Conservation (phyloP, 1,140 invertebrate genomes). For the Drosophila aff. region DNA sequence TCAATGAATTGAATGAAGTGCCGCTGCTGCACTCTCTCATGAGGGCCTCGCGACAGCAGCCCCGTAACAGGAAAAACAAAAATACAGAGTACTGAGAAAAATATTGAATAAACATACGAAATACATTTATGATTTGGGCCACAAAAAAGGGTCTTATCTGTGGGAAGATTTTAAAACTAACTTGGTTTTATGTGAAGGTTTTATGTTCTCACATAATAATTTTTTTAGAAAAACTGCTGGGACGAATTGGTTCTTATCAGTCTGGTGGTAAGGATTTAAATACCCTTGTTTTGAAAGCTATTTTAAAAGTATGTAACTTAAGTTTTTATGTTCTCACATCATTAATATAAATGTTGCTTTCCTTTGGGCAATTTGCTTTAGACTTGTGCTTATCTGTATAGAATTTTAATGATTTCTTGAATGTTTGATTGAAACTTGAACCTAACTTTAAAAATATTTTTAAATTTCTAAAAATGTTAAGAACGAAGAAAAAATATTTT, state of each 20-base stretch:
- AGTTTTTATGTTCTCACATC: conserved; percentile 9
- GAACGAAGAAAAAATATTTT: neutral
- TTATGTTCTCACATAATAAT: conserved; percentile 6
- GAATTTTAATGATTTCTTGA: too few relatives aligned
- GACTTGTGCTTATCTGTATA: neutral
- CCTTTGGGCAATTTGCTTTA: neutral
- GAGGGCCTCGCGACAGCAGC: conserved; percentile 54
- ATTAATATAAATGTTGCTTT: neutral
- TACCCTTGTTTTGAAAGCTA: neutral
- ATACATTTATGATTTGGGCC: neutral
- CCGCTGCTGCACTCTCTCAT: conserved; percentile 66
- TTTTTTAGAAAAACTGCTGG: neutral
- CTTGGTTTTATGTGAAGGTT: neutral
- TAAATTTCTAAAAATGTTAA: neutral
- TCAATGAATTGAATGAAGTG: conserved; percentile 76
- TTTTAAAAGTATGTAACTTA: neutral
- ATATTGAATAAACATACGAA: neutral
- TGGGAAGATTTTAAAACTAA: neutral
- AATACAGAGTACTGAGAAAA: conserved; percentile 47
- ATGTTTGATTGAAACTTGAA: neutral
- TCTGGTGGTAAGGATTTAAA: neutral
- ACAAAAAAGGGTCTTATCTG: neutral
- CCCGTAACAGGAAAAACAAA: conserved; percentile 58
- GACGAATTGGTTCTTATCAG: neutral
- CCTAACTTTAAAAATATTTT: neutral